Conservation (phyloP, 2,113 vertebrate genomes). For the Atlantisia rogersi region DNA sequence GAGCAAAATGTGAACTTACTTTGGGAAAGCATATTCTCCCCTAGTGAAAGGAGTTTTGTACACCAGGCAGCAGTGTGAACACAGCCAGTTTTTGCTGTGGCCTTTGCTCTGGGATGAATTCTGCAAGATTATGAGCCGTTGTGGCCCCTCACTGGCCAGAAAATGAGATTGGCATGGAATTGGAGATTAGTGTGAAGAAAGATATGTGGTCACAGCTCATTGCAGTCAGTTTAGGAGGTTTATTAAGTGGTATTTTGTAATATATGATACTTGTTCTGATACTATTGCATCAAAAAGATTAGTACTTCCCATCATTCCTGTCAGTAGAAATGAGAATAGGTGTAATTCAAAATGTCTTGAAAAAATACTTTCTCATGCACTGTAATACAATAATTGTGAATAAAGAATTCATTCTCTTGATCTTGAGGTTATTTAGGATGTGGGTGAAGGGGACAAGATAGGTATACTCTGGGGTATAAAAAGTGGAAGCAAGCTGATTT, state of each 20-base stretch:
- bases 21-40: background rate
- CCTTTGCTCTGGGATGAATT: background rate
- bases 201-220: background rate
- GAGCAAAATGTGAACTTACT: background rate
- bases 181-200: background rate
- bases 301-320: background rate
- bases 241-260: background rate
- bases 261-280: background rate
- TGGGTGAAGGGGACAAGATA: background rate
- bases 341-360: background rate
- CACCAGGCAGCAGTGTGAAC: background rate
- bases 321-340: background rate
- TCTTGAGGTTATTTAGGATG: background rate
- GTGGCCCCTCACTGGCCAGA: background rate
- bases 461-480: background rate
- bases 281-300: background rate
- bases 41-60: background rate
- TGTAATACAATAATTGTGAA: background rate
- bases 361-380: background rate
- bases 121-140: background rate
- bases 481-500: background rate
- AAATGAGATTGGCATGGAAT: background rate
- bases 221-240: background rate
- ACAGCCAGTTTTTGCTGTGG: background rate
- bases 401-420: background rate